These are phyloP conservation scores for Chymomyza procnemis DNA, from an alignment of 2,888 invertebrate genomes.

Conservation along the genomic window DNA sequence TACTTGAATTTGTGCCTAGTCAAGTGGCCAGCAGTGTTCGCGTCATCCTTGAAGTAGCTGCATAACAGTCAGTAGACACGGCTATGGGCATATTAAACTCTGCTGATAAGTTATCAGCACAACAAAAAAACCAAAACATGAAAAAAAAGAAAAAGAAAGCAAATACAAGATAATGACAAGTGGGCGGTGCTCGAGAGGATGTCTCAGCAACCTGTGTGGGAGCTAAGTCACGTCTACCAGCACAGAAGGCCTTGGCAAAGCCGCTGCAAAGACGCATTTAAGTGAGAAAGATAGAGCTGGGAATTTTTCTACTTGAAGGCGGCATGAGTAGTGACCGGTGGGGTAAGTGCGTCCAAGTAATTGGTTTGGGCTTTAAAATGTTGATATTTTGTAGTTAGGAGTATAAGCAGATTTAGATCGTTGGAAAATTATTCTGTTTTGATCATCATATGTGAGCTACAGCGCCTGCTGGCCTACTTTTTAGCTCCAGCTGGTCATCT, in stretches of 20 bases:
- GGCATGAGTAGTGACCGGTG: too few species aligned
- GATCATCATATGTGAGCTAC: too few species aligned
- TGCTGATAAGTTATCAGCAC: neutral
- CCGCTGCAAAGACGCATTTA: neutral
- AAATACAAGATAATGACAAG: neutral
- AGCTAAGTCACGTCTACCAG: neutral
- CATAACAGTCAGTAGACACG: neutral
- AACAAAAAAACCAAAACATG: neutral
- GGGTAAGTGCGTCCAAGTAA: too few species aligned
- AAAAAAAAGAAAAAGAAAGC: neutral
- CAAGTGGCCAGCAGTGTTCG: neutral
- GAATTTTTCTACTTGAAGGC: too few species aligned
- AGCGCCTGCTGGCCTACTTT: too few species aligned
- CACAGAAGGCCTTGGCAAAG: neutral
- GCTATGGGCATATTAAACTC: neutral
- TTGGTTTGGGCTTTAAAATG: too few species aligned
- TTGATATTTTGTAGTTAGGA: too few species aligned
- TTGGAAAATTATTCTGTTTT: too few species aligned
- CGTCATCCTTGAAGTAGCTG: neutral
- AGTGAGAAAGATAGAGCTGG: too few species aligned
- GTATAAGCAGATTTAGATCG: too few species aligned
- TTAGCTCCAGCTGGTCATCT: too few species aligned
- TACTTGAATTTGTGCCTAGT: constrained; percentile 54
- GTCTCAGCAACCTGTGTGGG: neutral
- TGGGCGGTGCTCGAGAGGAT: neutral